phyloP scores from a whole-genome alignment of 2,797 vertebrate species.

The Amniataba percoides region DNA sequence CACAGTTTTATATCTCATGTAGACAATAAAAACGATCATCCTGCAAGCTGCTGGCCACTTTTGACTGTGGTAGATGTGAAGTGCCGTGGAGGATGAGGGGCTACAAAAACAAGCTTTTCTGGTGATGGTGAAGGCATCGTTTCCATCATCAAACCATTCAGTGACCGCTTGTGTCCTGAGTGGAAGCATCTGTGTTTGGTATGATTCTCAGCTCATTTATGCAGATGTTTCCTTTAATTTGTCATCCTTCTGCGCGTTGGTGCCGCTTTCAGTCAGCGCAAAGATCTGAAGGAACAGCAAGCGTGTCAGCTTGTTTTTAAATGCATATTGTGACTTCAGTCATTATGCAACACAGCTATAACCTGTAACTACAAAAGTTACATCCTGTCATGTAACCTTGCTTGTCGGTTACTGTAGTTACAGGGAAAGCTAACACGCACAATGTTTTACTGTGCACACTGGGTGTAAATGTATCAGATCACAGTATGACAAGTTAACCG shows the following conservation, averaged over 20 bases:
- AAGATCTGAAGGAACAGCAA: constrained; percentile 7
- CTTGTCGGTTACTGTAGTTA: background rate
- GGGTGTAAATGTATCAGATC: background rate
- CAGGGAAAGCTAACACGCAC: background rate
- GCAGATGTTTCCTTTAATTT: background rate
- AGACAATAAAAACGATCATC: constrained; percentile 22
- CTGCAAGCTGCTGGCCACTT: background rate
- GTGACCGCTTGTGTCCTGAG: background rate
- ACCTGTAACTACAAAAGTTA: background rate
- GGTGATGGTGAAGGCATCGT: constrained; percentile 1
- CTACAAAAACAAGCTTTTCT: background rate
- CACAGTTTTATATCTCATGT: constrained; percentile 26
- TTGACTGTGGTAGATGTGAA: background rate
- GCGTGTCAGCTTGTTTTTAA: background rate
- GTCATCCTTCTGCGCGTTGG: background rate
- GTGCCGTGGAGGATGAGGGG: background rate
- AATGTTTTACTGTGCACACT: background rate
- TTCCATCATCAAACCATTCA: constrained; percentile 3
- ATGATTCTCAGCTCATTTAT: background rate
- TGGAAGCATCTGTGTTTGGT: background rate
- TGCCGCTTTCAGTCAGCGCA: background rate
- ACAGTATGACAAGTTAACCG: background rate
- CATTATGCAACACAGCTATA: background rate
- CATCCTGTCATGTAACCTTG: background rate
- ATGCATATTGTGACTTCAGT: background rate